A percentile compares a stretch with the other conserved stretches of the same genome.
Evolutionary conservation across 2,888 invertebrate genomes (phyloP).

Genomic region (Byasa hedistus): DNA sequence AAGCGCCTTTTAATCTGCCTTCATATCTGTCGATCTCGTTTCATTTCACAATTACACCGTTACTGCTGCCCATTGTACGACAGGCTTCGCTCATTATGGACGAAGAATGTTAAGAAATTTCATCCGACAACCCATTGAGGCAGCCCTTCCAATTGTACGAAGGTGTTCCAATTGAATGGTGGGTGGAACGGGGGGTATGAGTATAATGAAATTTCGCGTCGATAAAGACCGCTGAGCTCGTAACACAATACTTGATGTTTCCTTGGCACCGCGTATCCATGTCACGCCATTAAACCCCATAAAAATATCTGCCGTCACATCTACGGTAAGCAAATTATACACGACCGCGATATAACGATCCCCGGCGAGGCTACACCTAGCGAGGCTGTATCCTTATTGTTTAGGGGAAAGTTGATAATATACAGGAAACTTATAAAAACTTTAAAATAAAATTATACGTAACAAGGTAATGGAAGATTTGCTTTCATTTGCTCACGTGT

Average conservation of each 20-base stretch:
- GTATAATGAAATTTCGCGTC: conserved; percentile 78
- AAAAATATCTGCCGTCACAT: conserved; percentile 76
- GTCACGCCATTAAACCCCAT: conserved; percentile 71
- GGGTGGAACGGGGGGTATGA: conserved; percentile 69
- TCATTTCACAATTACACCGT: conserved; percentile 74
- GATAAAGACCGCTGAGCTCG: conserved; percentile 76
- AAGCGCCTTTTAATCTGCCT: conserved; percentile 69
- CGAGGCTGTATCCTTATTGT: conserved; percentile 19
- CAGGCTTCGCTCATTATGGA: conserved; percentile 73
- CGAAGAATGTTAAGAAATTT: conserved; percentile 78
- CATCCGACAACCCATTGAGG: conserved; percentile 78
- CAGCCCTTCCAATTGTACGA: conserved; percentile 76
- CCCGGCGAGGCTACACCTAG: conserved; percentile 16
- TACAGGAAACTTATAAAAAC: background rate
- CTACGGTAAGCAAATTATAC: conserved; percentile 69
- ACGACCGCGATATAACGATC: conserved; percentile 41
- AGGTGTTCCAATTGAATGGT: conserved; percentile 79
- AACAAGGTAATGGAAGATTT: no score
- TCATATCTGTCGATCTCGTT: conserved; percentile 74
- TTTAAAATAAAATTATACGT: background rate
- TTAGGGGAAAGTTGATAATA: conserved; percentile 15
- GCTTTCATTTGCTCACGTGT: no score
- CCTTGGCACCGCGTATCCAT: conserved; percentile 76
- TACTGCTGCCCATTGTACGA: conserved; percentile 73
- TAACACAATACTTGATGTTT: conserved; percentile 78